Evolutionary conservation across 2,888 invertebrate species (phyloP), one percentile per base, ranked within the genome.

Genomic region (Thymelicus acteon): DNA sequence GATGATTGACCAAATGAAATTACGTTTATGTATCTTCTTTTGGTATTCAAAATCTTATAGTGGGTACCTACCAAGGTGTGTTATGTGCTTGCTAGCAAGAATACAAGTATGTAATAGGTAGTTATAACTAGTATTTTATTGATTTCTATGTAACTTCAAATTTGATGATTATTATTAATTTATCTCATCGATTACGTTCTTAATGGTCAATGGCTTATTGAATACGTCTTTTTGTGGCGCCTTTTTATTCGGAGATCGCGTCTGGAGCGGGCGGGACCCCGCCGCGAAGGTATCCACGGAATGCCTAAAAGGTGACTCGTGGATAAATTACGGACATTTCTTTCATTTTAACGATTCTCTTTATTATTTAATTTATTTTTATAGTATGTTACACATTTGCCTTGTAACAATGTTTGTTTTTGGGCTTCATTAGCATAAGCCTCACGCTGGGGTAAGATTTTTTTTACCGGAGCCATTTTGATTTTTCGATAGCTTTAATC

Each of bases 341-440:
- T 91, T 92, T 88, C 89, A 90, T 93, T 93, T 93, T 93, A 93
- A 93, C 92, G 93, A 93, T 92, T 88, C 91, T 87, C 89, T 92
- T 92, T 93, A 93, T 93, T 92, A 91, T 93, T 93, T 93, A 92
- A 93, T 93, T 93, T 93, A 93, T 93, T 92, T 91, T 89, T 91
- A 92, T 92, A 85, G 90, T 90, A 91, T 90, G 92, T 93, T 93
- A 93, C 93, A 92, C 92, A 93, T 93, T 93, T 88, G 87, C 85
- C 88, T 89, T 90, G 91, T 92, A 92, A 89, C 92, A 90, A 91
- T 92, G 92, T 93, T 93, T 93, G 93, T 93, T 93, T 93, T 93
- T 90, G 89, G 87, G 87, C 74, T 87, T 92, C 91, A 93, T 93
- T 93, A 93, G 90, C 93, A 93, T 92, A 93, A 86, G 80, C 78